These are phyloP conservation scores for Melanerpes formicivorus DNA, from an alignment of 2,113 vertebrate species.

Conservation along the genomic window DNA sequence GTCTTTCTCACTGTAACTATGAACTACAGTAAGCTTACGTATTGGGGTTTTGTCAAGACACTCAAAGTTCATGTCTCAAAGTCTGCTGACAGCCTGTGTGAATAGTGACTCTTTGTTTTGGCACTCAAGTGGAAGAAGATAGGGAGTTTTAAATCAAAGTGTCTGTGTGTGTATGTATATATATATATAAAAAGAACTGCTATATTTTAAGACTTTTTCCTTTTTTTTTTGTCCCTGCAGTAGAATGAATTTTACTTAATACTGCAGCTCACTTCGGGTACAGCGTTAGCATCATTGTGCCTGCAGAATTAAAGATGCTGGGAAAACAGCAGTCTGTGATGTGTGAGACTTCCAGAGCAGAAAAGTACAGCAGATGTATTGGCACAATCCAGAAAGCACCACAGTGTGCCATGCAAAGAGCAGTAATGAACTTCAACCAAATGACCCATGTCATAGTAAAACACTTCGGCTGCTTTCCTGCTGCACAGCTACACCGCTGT, in stretches of 20 bases:
- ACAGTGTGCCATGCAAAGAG: neutral
- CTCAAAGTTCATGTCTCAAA: constrained; percentile 59
- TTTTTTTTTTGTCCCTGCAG: neutral
- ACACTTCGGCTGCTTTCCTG: neutral
- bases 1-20: constrained; percentile 67
- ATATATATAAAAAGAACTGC: constrained; percentile 15
- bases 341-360: constrained; percentile 10
- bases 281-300: neutral
- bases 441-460: neutral
- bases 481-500: constrained; percentile 7
- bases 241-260: constrained; percentile 39
- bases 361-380: neutral
- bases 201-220: constrained; percentile 7
- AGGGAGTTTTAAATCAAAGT: constrained; percentile 23
- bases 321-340: neutral
- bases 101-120: constrained; percentile 31
- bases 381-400: constrained; percentile 15
- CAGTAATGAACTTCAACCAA: neutral
- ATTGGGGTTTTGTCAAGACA: constrained; percentile 52
- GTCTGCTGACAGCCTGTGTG: constrained; percentile 48
- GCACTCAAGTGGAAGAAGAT: neutral
- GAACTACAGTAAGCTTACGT: constrained; percentile 59
- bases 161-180: neutral
- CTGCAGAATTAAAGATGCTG: neutral
- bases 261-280: constrained; percentile 20